Evolutionary conservation across 2,797 vertebrate genomes (phyloP).

Genomic region (Gymnocypris eckloni): DNA sequence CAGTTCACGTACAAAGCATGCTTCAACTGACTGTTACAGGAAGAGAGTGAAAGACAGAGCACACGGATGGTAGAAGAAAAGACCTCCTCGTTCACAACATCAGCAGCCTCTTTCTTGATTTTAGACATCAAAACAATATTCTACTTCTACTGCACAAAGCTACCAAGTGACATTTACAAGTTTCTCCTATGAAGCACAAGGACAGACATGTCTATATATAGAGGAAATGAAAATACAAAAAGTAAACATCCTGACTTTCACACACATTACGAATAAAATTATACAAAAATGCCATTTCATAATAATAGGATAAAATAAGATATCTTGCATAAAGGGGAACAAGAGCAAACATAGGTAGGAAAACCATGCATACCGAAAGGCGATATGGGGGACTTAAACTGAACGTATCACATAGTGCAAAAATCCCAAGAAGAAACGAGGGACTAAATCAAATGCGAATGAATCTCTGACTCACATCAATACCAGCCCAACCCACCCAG

Average conservation of each 20-base stretch:
- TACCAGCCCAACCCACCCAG: slow-evolving; percentile 49
- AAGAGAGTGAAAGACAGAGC: slow-evolving; percentile 46
- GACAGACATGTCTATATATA: slow-evolving; percentile 65
- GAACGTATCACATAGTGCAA: slow-evolving; percentile 90
- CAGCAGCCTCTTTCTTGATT: slow-evolving; percentile 49
- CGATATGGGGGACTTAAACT: slow-evolving; percentile 81
- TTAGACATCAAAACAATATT: slow-evolving; percentile 2
- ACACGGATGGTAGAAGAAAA: slow-evolving; percentile 39
- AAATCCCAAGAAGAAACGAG: slow-evolving; percentile 80
- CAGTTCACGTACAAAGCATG: slow-evolving; percentile 46
- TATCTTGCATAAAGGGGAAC: slow-evolving; percentile 79
- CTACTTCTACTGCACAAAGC: slow-evolving; percentile 48
- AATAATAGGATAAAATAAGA: slow-evolving; percentile 84
- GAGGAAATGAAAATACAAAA: slow-evolving; percentile 69
- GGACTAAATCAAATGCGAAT: slow-evolving; percentile 58
- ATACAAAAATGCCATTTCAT: slow-evolving; percentile 78
- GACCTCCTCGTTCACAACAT: slow-evolving; percentile 48
- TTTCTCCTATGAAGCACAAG: slow-evolving; percentile 54
- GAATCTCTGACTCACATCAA: slow-evolving; percentile 45
- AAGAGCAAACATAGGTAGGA: slow-evolving; percentile 65
- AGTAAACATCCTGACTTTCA: slow-evolving; percentile 86
- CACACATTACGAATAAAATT: slow-evolving; percentile 74
- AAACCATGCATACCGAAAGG: slow-evolving; percentile 84
- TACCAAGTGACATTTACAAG: slow-evolving; percentile 48
- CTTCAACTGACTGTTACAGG: slow-evolving; percentile 42